Conservation (phyloP, 2,888 invertebrate species). For the Doris montereyensis region DNA sequence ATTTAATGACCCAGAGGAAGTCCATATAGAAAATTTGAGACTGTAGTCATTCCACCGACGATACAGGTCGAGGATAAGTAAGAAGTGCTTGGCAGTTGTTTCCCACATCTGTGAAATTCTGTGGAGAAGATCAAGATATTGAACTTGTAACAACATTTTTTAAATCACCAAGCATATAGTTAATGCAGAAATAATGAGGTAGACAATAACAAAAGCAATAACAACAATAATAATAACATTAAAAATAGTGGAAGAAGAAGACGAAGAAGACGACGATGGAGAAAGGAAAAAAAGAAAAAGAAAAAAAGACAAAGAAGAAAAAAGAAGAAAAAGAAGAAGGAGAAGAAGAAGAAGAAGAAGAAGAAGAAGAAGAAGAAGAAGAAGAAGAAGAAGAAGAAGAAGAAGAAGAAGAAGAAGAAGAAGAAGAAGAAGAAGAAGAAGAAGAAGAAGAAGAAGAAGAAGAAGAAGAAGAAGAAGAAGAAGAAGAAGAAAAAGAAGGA, state of each 20-base stretch:
- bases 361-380: neutral
- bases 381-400: neutral
- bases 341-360: neutral
- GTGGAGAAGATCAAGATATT: constrained; percentile 38
- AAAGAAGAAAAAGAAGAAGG: neutral
- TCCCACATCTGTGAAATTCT: constrained; percentile 46
- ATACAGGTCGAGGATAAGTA: neutral
- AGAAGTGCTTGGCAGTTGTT: constrained; percentile 7
- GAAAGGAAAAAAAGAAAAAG: neutral
- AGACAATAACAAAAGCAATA: constrained; percentile 4
- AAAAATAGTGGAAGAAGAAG: neutral
- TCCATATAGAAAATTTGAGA: constrained; percentile 26
- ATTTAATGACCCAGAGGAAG: constrained; percentile 32
- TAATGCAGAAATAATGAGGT: neutral
- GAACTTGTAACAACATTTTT: too few species aligned
- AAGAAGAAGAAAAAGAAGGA: neutral
- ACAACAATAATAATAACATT: constrained; percentile 23
- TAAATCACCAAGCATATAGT: neutral
- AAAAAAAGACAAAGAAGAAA: neutral
- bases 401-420: neutral
- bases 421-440: neutral
- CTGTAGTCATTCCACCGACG: constrained; percentile 41
- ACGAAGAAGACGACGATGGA: neutral
- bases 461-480: neutral
- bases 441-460: neutral